Percentiles rank a stretch among this genome's conserved stretches.
phyloP scores from a whole-genome alignment of 2,113 vertebrate genomes.

The Muntiacus reevesi region DNA sequence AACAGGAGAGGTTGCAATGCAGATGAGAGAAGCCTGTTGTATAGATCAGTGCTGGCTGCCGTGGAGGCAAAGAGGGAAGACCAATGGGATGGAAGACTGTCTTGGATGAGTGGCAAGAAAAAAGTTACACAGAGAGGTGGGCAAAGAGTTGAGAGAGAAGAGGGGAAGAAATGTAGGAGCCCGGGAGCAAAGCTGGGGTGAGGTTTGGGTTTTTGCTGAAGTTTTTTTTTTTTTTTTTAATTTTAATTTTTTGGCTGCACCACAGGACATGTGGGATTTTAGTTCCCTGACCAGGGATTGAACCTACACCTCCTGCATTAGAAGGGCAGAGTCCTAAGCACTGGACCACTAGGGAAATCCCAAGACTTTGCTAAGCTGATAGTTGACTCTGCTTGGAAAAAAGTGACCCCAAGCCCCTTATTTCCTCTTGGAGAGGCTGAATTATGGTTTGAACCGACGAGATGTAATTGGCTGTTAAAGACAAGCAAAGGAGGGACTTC shows the following conservation, averaged over 20 bases:
- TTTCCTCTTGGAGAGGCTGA: neutral
- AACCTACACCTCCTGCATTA: neutral
- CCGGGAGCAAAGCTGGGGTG: neutral
- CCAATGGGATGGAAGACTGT: neutral
- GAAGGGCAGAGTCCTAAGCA: neutral
- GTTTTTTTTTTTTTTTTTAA: neutral
- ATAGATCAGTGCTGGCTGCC: neutral
- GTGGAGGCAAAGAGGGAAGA: neutral
- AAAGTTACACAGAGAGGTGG: too few relatives aligned
- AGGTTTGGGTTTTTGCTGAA: neutral
- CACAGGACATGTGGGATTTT: neutral
- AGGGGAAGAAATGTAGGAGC: neutral
- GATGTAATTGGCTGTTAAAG: neutral
- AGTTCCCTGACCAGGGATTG: neutral
- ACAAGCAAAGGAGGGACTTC: neutral
- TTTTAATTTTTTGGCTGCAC: neutral
- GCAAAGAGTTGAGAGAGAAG: neutral
- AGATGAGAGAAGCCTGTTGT: neutral
- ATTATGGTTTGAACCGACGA: accelerated
- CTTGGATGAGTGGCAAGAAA: neutral
- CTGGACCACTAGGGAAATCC: neutral
- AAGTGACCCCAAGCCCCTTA: neutral
- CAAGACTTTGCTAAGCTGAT: neutral
- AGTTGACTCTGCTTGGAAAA: neutral
- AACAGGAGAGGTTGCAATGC: neutral